phyloP scores from a whole-genome alignment of 1,140 invertebrate species.

The Cydia pomonella region DNA sequence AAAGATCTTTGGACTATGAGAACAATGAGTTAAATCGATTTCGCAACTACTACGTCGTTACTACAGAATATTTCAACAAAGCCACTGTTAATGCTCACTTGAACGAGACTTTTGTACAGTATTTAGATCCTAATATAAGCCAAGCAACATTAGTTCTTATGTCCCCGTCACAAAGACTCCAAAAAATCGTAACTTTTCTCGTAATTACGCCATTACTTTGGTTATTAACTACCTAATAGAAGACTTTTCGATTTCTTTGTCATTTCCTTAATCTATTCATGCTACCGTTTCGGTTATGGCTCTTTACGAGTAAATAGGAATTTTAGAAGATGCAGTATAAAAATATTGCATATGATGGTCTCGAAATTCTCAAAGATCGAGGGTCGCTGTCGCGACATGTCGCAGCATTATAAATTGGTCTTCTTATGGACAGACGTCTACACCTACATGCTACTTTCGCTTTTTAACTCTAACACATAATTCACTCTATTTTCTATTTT shows the following conservation, averaged over 20 bases:
- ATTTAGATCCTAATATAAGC: background rate
- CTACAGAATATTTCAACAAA: conserved; percentile 13
- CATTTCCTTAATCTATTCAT: background rate
- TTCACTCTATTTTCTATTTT: conserved; percentile 8
- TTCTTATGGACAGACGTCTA: background rate
- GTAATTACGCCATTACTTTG: background rate
- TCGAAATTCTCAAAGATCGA: no score
- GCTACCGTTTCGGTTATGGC: no score
- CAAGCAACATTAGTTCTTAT: background rate
- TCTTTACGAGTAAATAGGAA: no score
- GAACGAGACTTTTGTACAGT: conserved; percentile 6
- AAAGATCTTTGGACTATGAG: background rate
- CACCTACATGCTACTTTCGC: conserved; percentile 3
- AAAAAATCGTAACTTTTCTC: background rate
- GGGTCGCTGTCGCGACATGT: no score
- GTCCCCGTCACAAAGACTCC: background rate
- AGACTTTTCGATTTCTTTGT: background rate
- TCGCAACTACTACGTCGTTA: conserved; percentile 28
- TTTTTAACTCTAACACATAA: background rate
- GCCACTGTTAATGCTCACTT: background rate
- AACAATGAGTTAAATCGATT: conserved; percentile 15
- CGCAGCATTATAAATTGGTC: no score
- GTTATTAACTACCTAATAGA: background rate
- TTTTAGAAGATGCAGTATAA: no score
- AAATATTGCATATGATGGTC: no score